Percentiles rank a stretch among this genome's conserved stretches.
phyloP scores from a whole-genome alignment of 1,140 invertebrate genomes.

The Drosophila punjabiensis region DNA sequence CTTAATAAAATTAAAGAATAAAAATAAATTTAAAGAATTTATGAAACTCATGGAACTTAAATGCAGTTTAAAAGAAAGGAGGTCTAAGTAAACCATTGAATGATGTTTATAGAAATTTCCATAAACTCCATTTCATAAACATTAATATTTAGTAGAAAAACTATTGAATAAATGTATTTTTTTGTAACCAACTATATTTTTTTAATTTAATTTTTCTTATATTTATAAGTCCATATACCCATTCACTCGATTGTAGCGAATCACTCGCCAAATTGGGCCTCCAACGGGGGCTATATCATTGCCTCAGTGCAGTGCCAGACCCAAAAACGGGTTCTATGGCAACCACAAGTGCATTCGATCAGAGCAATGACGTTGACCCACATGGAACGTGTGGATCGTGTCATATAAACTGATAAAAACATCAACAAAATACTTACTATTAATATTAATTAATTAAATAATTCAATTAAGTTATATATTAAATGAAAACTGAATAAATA shows the following conservation, averaged over 20 bases:
- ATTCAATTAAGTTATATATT: too few species aligned
- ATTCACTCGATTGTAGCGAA: slow-evolving; percentile 1
- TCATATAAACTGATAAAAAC: background rate
- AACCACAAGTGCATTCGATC: background rate
- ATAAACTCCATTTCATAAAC: too few species aligned
- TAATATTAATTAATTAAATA: too few species aligned
- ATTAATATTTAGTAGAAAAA: too few species aligned
- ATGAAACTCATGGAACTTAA: too few species aligned
- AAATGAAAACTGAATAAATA: too few species aligned
- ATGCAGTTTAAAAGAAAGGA: too few species aligned
- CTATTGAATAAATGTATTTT: background rate
- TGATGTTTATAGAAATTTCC: too few species aligned
- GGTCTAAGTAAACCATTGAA: too few species aligned
- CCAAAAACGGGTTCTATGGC: slow-evolving; percentile 39
- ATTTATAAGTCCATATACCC: background rate
- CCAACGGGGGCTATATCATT: background rate
- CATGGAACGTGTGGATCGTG: slow-evolving; percentile 9
- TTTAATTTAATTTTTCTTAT: background rate
- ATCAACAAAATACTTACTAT: too few species aligned
- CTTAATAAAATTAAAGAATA: too few species aligned
- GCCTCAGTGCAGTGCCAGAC: slow-evolving; percentile 11
- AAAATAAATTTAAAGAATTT: too few species aligned
- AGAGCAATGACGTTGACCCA: slow-evolving; percentile 43
- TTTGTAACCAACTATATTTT: background rate
- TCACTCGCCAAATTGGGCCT: slow-evolving; percentile 22